Evolutionary conservation across 2,888 invertebrate genomes (phyloP).

Genomic region (Drosophila setosimentum): DNA sequence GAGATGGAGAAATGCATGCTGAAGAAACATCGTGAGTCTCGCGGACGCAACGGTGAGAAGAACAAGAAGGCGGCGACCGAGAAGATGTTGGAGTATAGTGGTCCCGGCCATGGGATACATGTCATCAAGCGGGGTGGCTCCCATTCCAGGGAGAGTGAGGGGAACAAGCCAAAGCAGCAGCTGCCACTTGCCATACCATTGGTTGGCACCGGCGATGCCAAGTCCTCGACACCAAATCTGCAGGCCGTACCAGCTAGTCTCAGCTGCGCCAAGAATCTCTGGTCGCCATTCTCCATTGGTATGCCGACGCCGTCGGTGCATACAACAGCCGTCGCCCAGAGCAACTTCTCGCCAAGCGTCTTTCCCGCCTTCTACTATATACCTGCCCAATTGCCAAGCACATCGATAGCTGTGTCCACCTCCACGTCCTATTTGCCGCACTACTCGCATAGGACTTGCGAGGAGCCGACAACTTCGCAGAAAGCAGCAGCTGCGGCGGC

Average conservation of each 20-base stretch:
- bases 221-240: constrained; percentile 19
- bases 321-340: constrained; percentile 73
- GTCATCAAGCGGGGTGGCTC: constrained; percentile 88
- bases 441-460: constrained; percentile 36
- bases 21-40: constrained; percentile 89
- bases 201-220: constrained; percentile 2
- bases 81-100: constrained; percentile 78
- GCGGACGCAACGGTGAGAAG: constrained; percentile 86
- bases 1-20: constrained; percentile 93
- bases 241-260: constrained; percentile 38
- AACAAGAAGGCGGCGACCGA: constrained; percentile 83
- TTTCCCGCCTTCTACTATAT: constrained; percentile 87
- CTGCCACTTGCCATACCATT: constrained; percentile 40
- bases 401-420: constrained; percentile 8
- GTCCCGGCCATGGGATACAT: constrained; percentile 83
- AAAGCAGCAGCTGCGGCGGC: constrained; percentile 51
- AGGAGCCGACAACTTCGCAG: constrained; percentile 74
- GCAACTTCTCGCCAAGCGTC: constrained; percentile 83
- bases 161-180: constrained; percentile 87
- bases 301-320: constrained; percentile 76
- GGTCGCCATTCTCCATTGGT: constrained; percentile 88
- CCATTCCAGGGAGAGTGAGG: constrained; percentile 88
- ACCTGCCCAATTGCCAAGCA: constrained; percentile 79
- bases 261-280: constrained; percentile 84
- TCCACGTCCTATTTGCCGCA: background rate